Base-by-base conservation (phyloP, 2,113 vertebrate species). In the Macquaria ambigua region DNA sequence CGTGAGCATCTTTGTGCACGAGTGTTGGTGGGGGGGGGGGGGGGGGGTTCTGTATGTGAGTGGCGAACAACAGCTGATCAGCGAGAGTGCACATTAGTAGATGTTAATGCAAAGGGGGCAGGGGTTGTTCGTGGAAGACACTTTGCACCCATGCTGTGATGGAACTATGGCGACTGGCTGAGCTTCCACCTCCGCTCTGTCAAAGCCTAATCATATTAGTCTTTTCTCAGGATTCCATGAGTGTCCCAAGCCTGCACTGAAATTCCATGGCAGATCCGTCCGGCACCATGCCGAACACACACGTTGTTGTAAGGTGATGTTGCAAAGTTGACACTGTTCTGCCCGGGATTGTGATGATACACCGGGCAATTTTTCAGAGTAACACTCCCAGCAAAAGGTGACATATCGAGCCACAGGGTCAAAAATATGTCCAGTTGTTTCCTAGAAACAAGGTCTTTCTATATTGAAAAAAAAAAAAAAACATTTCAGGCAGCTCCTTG, bases 61-160 rank as follows among this genome's bases (percentile, higher is more conserved):
- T 28, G 23, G 53, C 28, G 71, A 89, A 87, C 66, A 88, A 86
- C 90, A 90, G 78, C 89, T 87, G 88, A 92, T 90, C 77, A 84
- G 79, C 23, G 23, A 81, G 64, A 63, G 72, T 66, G 84, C 77
- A 62, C 81, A 88, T 78, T 52, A 89, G 58, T 39, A 43, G 71
- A 74, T 28, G 21, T 84, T 66, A 87, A 83, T 76, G 75, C 68
- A 75, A 63, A 56, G 52, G 6, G 58, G 21, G 11, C 0, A 6
- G 14, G 23, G 5, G 55, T 48, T 52, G 77, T 53, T 78, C 6
- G 15, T 46, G 77, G 79, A 78, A 56, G 28, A 87, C 61, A 77
- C 48, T 83, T 79, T 70, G 12, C 50, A 10, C 50, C 69, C 85
- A 78, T 74, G 84, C 81, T 84, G 78, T 52, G 87, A 87, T 77